Percentiles rank a stretch among this genome's conserved stretches.
phyloP scores from a whole-genome alignment of 2,888 invertebrate genomes.

The Brenthis daphne region DNA sequence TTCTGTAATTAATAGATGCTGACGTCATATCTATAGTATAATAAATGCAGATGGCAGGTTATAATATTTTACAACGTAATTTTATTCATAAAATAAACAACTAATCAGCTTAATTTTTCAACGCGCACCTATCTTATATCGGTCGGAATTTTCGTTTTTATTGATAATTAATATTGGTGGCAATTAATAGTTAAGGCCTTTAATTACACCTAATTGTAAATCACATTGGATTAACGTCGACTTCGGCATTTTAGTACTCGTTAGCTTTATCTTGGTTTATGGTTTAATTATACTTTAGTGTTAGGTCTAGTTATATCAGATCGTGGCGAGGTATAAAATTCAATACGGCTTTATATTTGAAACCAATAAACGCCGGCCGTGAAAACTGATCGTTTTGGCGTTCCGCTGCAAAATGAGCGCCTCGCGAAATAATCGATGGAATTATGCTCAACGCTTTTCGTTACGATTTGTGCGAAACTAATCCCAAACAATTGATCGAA shows the following conservation, averaged over 20 bases:
- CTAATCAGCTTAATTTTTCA: conserved; percentile 42
- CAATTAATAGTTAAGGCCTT: conserved; percentile 67
- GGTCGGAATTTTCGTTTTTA: conserved; percentile 53
- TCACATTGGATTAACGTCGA: conserved; percentile 66
- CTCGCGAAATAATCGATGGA: conserved; percentile 25
- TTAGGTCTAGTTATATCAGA: conserved; percentile 57
- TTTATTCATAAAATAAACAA: conserved; percentile 40
- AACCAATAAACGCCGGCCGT: conserved; percentile 53
- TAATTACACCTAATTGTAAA: conserved; percentile 77
- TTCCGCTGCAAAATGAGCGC: conserved; percentile 26
- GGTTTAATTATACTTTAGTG: conserved; percentile 74
- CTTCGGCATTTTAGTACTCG: conserved; percentile 60
- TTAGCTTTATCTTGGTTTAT: conserved; percentile 75
- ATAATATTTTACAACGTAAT: conserved; percentile 42
- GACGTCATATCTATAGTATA: conserved; percentile 23
- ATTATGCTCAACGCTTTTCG: conserved; percentile 25
- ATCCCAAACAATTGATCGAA: conserved; percentile 15
- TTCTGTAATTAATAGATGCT: conserved; percentile 39
- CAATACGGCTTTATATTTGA: conserved; percentile 56
- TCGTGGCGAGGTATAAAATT: conserved; percentile 63
- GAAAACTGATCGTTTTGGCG: conserved; percentile 38
- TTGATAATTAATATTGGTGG: conserved; percentile 78
- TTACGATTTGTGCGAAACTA: conserved; percentile 25
- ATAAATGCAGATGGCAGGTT: conserved; percentile 37
- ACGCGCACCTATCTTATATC: conserved; percentile 50